These are phyloP conservation scores for Melanotaenia pygmaea DNA, from an alignment of 2,797 vertebrate species.

Conservation along the genomic window DNA sequence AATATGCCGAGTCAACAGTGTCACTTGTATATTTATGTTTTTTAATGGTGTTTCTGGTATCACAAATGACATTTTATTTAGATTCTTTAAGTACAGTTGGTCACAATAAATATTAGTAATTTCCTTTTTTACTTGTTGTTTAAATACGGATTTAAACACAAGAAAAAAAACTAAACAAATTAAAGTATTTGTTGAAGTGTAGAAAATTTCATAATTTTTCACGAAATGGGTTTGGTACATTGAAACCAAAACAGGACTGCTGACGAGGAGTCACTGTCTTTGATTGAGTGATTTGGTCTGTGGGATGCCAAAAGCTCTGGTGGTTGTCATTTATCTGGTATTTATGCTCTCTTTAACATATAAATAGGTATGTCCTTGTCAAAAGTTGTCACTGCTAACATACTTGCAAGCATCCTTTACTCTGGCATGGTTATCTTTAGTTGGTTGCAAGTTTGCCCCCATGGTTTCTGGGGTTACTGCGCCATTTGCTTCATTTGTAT, in stretches of 20 bases:
- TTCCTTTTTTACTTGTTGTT: background rate
- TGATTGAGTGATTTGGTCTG: background rate
- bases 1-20: background rate
- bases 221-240: background rate
- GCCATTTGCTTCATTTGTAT: background rate
- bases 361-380: too few species aligned
- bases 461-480: background rate
- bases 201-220: background rate
- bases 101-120: background rate
- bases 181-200: background rate
- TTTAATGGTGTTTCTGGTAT: background rate
- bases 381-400: too few species aligned
- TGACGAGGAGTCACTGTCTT: background rate
- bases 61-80: background rate
- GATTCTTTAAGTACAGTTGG: background rate
- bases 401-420: background rate
- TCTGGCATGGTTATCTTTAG: too few species aligned
- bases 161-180: background rate
- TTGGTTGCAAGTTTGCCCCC: background rate
- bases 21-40: background rate
- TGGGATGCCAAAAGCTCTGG: background rate
- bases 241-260: constrained; percentile 3
- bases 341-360: background rate
- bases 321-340: background rate
- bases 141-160: background rate